Base-by-base conservation (phyloP, 1,140 invertebrate genomes). In the Mylabris phalerata region DNA sequence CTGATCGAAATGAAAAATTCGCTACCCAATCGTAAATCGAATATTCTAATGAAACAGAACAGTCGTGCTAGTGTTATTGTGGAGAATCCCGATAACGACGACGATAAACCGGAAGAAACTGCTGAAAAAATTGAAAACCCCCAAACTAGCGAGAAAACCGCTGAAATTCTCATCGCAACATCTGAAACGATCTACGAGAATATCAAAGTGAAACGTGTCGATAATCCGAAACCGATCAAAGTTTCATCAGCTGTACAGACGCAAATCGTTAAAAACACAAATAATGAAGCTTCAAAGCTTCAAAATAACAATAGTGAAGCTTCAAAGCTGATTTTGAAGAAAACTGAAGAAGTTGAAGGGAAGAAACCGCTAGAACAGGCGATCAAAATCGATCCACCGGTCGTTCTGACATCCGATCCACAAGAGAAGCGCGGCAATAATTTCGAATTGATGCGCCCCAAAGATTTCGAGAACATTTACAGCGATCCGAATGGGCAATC, bases 1-100 rank as follows among this genome's bases (percentile, higher is more conserved):
- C 61, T 84, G 55, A 83, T 83, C 63, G 81, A 84, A 67, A 83
- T 84, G 81, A 84, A 84, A 65, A 79, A 83, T 67, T 82, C 82
- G n/a, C 64, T 85, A 59, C 79, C 82, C 3, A 82, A 83, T 67
- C 65, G 77, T 39, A 69, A 69, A 49, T 58, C 60, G 9, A 58
- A 69, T 50, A 59, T 65, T 26, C 45, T 59, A 6, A 54, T 48
- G 43, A 68, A 66, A 50, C 61, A 67, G 38, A 71, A 68, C 42
- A 64, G 49, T 5, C 47, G 68, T 7, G 45, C 56, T 4, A 70
- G 69, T 49, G 64, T 71, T 27, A 74, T 73, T 48, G 60, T 68
- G 40, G 70, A 73, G 59, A 67, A 63, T 24, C 48, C 61, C 3
- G 68, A 71, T 42, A 46, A 42, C 6, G 48, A 11, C 9, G 59